Conservation (phyloP, 1,140 invertebrate species). For the Polypedilum vanderplanki region DNA sequence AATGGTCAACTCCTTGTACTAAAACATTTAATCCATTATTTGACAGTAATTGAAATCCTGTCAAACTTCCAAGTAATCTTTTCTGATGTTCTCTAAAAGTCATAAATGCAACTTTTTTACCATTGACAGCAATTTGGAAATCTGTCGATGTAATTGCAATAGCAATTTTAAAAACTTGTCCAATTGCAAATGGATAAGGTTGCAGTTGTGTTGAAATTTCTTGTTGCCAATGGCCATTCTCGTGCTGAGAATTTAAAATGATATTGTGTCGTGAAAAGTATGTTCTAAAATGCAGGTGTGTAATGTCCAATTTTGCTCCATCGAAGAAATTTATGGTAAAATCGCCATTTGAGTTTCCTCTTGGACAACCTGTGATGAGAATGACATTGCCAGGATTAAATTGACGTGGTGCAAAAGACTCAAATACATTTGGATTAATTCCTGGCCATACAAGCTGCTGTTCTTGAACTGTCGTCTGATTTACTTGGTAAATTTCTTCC, state of each 20-base stretch:
- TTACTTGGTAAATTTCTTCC: conserved; percentile 7
- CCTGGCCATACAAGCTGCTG: neutral
- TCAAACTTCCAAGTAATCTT: neutral
- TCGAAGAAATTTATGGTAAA: neutral
- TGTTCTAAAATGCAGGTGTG: neutral
- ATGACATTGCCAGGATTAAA: conserved; percentile 2
- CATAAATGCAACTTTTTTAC: neutral
- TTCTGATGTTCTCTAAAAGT: neutral
- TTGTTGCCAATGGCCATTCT: neutral
- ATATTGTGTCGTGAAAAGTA: neutral
- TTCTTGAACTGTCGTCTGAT: neutral
- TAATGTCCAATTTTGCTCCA: neutral
- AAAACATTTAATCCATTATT: neutral
- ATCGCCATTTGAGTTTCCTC: neutral
- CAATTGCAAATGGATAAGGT: neutral
- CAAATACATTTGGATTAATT: neutral
- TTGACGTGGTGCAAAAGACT: neutral
- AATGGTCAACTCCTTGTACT: neutral
- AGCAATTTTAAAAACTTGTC: neutral
- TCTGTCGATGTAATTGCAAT: neutral
- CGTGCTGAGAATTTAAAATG: neutral
- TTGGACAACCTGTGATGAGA: neutral
- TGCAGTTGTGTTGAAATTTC: neutral
- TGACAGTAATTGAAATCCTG: neutral
- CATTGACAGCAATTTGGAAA: neutral